These are phyloP conservation scores for Momotus momota DNA, from an alignment of 2,797 vertebrate species.

Conservation along the genomic window DNA sequence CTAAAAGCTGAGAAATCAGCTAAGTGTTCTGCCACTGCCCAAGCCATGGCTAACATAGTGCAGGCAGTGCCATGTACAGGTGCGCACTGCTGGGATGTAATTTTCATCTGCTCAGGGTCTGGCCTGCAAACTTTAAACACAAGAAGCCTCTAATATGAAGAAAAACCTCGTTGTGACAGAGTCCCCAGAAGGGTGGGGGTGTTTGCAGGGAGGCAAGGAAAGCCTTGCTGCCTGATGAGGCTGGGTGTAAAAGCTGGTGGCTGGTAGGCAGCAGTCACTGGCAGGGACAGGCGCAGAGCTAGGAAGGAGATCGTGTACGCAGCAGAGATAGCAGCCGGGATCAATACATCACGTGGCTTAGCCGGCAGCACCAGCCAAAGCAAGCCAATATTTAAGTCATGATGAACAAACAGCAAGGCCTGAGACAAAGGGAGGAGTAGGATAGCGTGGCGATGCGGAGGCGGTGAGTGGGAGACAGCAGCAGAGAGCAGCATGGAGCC, in stretches of 20 bases:
- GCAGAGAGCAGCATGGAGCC: constrained; percentile 82
- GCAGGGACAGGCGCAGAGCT: background rate
- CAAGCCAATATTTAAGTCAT: background rate
- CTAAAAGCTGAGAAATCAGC: background rate
- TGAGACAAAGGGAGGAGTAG: background rate
- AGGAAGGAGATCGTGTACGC: background rate
- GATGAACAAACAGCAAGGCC: background rate
- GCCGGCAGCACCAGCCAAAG: background rate
- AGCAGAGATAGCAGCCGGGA: background rate
- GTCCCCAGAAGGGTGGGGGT: background rate
- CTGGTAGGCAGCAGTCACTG: background rate
- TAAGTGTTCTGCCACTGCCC: background rate
- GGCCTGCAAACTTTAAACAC: background rate
- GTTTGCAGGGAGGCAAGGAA: background rate
- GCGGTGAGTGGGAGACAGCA: constrained; percentile 66
- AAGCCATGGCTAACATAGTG: background rate
- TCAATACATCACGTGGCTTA: background rate
- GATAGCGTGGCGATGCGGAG: background rate
- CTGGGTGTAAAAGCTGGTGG: background rate
- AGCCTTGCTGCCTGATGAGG: accelerated
- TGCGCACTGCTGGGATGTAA: accelerated
- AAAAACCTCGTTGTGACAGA: accelerated
- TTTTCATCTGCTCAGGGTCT: background rate
- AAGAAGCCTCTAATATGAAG: background rate
- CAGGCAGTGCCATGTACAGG: background rate